A percentile compares a stretch with the other conserved stretches of the same genome.
These are phyloP conservation scores for Illadopsis cleaveri DNA, from an alignment of 2,113 vertebrate species.

Conservation along the genomic window DNA sequence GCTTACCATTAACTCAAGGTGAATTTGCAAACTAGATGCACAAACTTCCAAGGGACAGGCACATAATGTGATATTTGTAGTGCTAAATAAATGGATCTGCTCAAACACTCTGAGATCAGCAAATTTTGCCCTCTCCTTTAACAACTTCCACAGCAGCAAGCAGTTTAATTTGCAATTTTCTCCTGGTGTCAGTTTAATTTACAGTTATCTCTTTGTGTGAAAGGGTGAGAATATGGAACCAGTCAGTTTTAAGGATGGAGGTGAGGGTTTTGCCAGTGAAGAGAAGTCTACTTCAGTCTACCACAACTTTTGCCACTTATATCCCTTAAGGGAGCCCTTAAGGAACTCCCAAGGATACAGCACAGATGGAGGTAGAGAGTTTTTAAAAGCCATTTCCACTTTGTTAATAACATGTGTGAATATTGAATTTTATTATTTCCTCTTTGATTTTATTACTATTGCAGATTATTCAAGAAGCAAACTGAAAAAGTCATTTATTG, in stretches of 20 bases:
- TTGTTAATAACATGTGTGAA: background rate
- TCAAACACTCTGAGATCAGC: background rate
- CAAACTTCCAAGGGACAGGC: background rate
- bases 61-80: background rate
- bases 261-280: background rate
- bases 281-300: background rate
- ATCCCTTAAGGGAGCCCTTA: background rate
- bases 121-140: background rate
- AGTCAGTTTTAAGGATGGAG: background rate
- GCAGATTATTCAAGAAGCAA: constrained; percentile 21
- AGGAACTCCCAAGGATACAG: background rate
- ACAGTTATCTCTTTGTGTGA: background rate
- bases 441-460: constrained; percentile 31
- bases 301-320: background rate
- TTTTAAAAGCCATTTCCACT: constrained; percentile 22
- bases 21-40: background rate
- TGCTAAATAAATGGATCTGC: background rate
- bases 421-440: constrained; percentile 28
- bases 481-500: constrained; percentile 11
- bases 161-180: background rate
- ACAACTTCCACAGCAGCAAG: background rate
- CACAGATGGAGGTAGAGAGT: background rate
- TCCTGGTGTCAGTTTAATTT: background rate
- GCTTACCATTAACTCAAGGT: background rate
- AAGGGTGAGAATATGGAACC: background rate